A percentile compares a stretch with the other conserved stretches of the same genome.
Conservation (phyloP, 2,113 vertebrate species). For the cat (Felis catus) region DNA sequence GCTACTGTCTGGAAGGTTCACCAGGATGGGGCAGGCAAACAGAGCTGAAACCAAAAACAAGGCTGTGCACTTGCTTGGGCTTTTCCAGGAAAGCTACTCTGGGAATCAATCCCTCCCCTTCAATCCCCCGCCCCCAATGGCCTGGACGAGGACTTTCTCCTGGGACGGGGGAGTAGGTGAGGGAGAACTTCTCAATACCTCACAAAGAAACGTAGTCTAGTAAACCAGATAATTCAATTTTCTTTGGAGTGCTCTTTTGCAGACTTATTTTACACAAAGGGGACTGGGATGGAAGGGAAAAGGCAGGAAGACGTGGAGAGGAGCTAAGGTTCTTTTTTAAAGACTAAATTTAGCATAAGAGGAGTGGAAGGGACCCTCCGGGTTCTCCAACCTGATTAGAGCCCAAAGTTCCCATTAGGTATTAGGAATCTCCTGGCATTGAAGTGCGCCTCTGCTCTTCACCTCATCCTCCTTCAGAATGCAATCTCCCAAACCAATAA, state of each 20-base stretch:
- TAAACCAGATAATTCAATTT: not conserved
- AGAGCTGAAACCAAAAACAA: not conserved
- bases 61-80: not conserved
- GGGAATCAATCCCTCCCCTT: not conserved
- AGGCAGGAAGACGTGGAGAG: not conserved
- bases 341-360: not conserved
- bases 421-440: not conserved
- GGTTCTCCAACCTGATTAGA: not conserved
- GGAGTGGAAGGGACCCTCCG: no score
- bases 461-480: not conserved
- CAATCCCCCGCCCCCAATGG: not conserved
- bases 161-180: not conserved
- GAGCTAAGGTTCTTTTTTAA: not conserved
- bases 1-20: not conserved
- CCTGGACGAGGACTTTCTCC: not conserved
- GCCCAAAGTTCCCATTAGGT: not conserved
- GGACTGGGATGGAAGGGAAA: not conserved
- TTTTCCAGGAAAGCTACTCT: not conserved
- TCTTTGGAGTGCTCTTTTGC: not conserved
- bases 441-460: not conserved
- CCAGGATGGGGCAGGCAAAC: not conserved
- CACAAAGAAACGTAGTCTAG: constrained; percentile 15
- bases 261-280: not conserved
- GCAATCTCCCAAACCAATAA: not conserved
- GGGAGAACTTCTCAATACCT: not conserved